phyloP scores from a whole-genome alignment of 2,797 vertebrate genomes.

The Sebastiscus tertius region DNA sequence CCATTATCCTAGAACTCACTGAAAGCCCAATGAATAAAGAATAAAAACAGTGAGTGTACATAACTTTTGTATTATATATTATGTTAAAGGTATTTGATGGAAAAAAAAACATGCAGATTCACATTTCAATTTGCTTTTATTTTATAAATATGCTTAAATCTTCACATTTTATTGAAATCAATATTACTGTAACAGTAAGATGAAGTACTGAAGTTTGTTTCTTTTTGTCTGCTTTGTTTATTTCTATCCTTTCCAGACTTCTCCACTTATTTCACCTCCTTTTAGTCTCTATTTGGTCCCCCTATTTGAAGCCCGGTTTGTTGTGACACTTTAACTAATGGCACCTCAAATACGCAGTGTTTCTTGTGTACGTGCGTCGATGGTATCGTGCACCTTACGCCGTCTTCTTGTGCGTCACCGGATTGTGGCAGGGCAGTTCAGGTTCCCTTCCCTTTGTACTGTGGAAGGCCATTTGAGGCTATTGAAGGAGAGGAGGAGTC shows the following conservation, averaged over 20 bases:
- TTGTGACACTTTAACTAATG: neutral
- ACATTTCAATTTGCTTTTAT: neutral
- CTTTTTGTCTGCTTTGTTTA: neutral
- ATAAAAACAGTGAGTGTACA: neutral
- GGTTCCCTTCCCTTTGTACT: constrained; percentile 33
- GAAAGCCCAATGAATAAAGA: no score
- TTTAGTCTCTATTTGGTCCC: neutral
- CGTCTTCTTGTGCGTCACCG: constrained; percentile 32
- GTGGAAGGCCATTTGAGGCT: constrained; percentile 44
- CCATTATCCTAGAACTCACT: no score
- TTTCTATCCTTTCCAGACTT: neutral
- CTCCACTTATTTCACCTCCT: neutral
- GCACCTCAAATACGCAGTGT: neutral
- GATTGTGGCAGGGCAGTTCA: constrained; percentile 32
- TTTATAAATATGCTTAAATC: neutral
- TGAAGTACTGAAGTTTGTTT: neutral
- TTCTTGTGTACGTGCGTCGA: constrained; percentile 5
- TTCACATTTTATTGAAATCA: neutral
- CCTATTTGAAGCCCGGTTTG: constrained; percentile 2
- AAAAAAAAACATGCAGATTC: neutral
- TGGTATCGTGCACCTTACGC: constrained; percentile 1
- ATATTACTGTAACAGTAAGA: neutral
- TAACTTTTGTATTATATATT: neutral
- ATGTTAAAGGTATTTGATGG: neutral
- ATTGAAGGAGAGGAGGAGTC: constrained; percentile 27